phyloP scores from a whole-genome alignment of 1,140 invertebrate species.

The Odontomachus brunneus region DNA sequence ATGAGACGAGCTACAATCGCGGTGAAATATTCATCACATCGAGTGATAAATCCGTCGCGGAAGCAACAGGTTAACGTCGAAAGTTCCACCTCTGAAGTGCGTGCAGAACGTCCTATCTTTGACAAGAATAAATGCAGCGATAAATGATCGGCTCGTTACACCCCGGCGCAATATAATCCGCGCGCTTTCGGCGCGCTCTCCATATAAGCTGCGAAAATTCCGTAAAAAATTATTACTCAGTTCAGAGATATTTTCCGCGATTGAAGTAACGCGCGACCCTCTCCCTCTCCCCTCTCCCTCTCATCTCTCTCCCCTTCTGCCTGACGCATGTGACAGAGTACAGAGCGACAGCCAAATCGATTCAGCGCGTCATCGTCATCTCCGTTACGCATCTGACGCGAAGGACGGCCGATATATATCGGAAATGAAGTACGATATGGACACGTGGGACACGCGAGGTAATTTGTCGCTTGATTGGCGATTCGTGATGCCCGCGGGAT shows the following conservation, averaged over 20 bases:
- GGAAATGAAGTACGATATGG: constrained; percentile 58
- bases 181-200: constrained; percentile 1
- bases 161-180: constrained; percentile 14
- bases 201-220: not conserved
- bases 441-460: constrained; percentile 61
- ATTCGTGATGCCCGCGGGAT: constrained; percentile 72
- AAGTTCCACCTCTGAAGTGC: constrained; percentile 53
- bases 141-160: constrained; percentile 69
- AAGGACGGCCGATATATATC: constrained; percentile 40
- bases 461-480: constrained; percentile 78
- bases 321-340: not conserved
- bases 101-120: constrained; percentile 53
- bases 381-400: constrained; percentile 47
- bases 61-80: constrained; percentile 73
- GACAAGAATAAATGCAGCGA: constrained; percentile 48
- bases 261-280: not conserved
- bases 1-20: constrained; percentile 41
- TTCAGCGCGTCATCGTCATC: constrained; percentile 49
- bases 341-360: constrained; percentile 22
- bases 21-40: constrained; percentile 71
- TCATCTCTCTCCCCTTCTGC: no score
- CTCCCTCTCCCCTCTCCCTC: no score
- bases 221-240: constrained; percentile 50
- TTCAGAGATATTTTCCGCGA: not conserved
- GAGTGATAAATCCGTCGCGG: constrained; percentile 70